Conservation (phyloP, 2,888 invertebrate species). For the Epistrophella euchroma region DNA sequence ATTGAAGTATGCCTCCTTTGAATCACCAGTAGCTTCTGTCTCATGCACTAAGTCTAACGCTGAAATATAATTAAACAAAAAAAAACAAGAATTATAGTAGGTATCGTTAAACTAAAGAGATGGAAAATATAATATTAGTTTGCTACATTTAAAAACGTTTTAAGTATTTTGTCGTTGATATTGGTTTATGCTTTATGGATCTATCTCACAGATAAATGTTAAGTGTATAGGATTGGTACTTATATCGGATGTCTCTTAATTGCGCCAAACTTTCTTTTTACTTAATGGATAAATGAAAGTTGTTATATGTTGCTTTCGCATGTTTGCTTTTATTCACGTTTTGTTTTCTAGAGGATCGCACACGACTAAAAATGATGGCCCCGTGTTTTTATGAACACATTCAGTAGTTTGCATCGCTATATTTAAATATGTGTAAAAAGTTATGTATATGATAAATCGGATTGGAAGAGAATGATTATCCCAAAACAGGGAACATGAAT, state of each 20-base stretch:
- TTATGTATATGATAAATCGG: neutral
- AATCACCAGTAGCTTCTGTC: conserved; percentile 79
- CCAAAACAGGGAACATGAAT: neutral
- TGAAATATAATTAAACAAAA: conserved; percentile 43
- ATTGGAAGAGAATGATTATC: neutral
- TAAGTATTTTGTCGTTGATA: conserved; percentile 1
- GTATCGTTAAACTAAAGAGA: neutral
- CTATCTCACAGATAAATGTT: conserved; percentile 6
- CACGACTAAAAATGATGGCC: neutral
- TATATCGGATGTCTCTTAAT: conserved; percentile 41
- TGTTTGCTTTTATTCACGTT: conserved; percentile 4
- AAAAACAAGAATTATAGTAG: neutral
- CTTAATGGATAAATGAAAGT: conserved; percentile 69
- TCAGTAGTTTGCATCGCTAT: neutral
- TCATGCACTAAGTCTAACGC: conserved; percentile 75
- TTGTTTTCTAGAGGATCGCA: neutral
- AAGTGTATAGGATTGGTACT: conserved; percentile 8
- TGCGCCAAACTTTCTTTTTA: conserved; percentile 59
- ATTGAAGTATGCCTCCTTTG: conserved; percentile 92
- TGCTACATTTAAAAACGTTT: neutral
- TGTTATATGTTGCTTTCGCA: conserved; percentile 11
- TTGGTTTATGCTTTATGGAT: conserved; percentile 5
- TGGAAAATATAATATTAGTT: neutral
- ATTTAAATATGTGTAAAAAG: neutral
- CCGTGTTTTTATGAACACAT: neutral